Conservation (phyloP, 2,797 vertebrate species). For the Sebastiscus tertius region DNA sequence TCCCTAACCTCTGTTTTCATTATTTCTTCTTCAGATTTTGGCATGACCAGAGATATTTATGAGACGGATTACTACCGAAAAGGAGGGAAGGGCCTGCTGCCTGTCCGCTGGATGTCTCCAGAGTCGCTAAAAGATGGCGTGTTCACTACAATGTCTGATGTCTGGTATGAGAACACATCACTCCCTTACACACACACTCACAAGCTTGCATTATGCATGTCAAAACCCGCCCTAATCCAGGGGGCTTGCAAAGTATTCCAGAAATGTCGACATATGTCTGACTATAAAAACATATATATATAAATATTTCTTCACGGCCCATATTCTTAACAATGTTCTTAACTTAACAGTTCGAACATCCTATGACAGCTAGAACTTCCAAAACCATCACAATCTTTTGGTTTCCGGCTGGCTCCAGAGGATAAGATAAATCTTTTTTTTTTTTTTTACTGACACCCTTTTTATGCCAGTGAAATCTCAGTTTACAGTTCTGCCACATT, state of each 20-base stretch:
- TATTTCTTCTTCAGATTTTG: slow-evolving; percentile 88
- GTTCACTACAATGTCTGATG: slow-evolving; percentile 98
- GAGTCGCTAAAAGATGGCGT: slow-evolving; percentile 98
- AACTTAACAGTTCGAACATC: slow-evolving; percentile 30
- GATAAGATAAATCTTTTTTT: not conserved
- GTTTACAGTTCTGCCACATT: slow-evolving; percentile 15
- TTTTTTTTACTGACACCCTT: not conserved
- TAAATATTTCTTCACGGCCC: slow-evolving; percentile 22
- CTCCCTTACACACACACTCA: slow-evolving; percentile 20
- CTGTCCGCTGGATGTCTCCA: slow-evolving; percentile 99
- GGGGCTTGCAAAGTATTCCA: slow-evolving; percentile 28
- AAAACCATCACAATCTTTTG: slow-evolving; percentile 42
- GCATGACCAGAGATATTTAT: slow-evolving; percentile 99
- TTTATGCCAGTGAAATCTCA: slow-evolving; percentile 27
- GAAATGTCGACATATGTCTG: slow-evolving; percentile 37
- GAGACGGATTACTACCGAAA: slow-evolving; percentile 99
- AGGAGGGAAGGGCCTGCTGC: slow-evolving; percentile 97
- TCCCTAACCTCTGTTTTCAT: slow-evolving; percentile 45
- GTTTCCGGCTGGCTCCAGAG: slow-evolving; percentile 18
- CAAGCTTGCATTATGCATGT: slow-evolving; percentile 22
- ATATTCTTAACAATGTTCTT: slow-evolving; percentile 32
- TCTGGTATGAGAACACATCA: slow-evolving; percentile 88
- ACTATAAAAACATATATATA: slow-evolving; percentile 29
- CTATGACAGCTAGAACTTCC: slow-evolving; percentile 15
- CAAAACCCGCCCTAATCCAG: slow-evolving; percentile 44